Percentiles rank a stretch among this genome's conserved stretches.
These are phyloP conservation scores for Sphaeridia pumilis DNA, from an alignment of 2,888 invertebrate species.

Conservation along the genomic window DNA sequence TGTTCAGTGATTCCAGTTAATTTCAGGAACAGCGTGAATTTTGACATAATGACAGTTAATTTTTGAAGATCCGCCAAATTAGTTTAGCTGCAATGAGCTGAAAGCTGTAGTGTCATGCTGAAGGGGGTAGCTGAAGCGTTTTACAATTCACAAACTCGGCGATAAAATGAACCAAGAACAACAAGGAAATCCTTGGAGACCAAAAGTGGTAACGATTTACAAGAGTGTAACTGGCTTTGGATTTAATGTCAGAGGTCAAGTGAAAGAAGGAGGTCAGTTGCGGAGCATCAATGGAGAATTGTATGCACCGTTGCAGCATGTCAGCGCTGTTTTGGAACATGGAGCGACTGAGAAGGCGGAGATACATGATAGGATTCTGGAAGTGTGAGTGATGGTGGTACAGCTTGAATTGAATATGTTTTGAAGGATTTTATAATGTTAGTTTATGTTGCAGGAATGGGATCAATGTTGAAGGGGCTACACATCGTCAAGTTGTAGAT, in stretches of 20 bases:
- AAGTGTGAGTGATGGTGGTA: slow-evolving; percentile 92
- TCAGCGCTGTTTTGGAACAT: slow-evolving; percentile 92
- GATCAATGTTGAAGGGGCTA: slow-evolving; percentile 97
- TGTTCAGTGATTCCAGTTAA: no score
- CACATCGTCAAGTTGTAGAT: slow-evolving; percentile 98
- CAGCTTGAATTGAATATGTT: not conserved
- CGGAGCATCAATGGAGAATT: slow-evolving; percentile 96
- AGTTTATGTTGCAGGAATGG: slow-evolving; percentile 61
- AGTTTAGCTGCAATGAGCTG: no score
- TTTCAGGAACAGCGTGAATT: no score
- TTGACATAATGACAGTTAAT: no score
- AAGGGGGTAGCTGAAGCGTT: no score
- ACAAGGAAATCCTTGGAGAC: slow-evolving; percentile 45
- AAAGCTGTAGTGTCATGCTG: no score
- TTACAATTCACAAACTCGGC: not conserved
- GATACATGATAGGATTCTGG: slow-evolving; percentile 92
- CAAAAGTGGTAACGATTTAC: slow-evolving; percentile 82
- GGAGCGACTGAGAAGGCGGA: slow-evolving; percentile 98
- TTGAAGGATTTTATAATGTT: not conserved
- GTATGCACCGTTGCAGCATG: slow-evolving; percentile 99
- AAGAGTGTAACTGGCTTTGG: slow-evolving; percentile 98
- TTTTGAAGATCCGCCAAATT: no score
- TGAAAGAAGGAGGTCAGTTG: slow-evolving; percentile 97
- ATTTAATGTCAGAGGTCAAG: slow-evolving; percentile 99
- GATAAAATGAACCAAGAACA: not conserved